Percentiles rank a stretch among this genome's conserved stretches.
phyloP scores from a whole-genome alignment of 2,797 vertebrate genomes.

The Bovichtus diacanthus region DNA sequence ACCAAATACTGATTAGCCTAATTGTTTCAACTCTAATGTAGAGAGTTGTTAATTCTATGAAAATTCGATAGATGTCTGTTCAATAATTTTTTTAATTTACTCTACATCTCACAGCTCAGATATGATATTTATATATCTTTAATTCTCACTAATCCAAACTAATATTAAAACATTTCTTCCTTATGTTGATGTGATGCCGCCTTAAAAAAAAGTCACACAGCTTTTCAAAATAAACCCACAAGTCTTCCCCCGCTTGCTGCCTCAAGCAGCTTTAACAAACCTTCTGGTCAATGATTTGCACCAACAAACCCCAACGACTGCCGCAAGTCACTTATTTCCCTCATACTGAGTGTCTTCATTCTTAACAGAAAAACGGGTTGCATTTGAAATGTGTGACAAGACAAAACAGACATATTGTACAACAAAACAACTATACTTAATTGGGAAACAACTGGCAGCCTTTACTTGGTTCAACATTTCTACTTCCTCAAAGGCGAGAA shows the following conservation, averaged over 20 bases:
- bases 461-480: not conserved
- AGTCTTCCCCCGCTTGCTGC: not conserved
- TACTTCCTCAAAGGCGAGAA: conserved; percentile 20
- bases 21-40: not conserved
- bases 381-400: not conserved
- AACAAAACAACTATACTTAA: not conserved
- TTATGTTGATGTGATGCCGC: not conserved
- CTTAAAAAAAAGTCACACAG: not conserved
- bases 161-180: not conserved
- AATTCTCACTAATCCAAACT: not conserved
- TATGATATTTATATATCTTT: not conserved
- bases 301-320: not conserved
- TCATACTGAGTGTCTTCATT: conserved; percentile 7
- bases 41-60: not conserved
- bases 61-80: conserved; percentile 10
- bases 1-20: not conserved
- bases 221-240: not conserved
- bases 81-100: not conserved
- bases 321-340: conserved; percentile 10
- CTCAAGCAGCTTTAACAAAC: not conserved
- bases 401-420: not conserved
- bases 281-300: conserved; percentile 58
- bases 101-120: too few relatives aligned
- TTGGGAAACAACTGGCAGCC: not conserved
- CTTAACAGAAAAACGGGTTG: not conserved